A percentile compares a stretch with the other conserved stretches of the same genome.
These are phyloP conservation scores for Acrocera orbiculus DNA, from an alignment of 2,888 invertebrate genomes.

Conservation along the genomic window DNA sequence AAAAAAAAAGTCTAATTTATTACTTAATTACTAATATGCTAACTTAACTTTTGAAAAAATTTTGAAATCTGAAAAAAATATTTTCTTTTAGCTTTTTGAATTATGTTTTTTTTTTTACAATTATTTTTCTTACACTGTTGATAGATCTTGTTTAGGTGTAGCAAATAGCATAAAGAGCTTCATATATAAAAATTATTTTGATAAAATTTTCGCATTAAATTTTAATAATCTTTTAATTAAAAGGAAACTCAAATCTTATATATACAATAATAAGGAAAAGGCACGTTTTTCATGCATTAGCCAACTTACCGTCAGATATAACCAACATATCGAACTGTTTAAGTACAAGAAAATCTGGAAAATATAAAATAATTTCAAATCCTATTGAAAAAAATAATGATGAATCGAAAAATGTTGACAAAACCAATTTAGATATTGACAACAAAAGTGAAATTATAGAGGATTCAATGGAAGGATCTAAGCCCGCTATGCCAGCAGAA, in stretches of 20 bases:
- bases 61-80: no score
- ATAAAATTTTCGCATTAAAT: no score
- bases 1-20: no score
- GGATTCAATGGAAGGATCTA: constrained; percentile 61
- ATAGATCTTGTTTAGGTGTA: no score
- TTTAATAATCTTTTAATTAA: no score
- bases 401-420: constrained; percentile 12
- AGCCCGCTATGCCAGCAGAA: constrained; percentile 70
- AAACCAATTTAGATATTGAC: constrained; percentile 29
- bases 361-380: constrained; percentile 22
- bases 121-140: no score
- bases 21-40: no score
- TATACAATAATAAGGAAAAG: constrained; percentile 98
- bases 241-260: constrained; percentile 93
- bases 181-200: no score
- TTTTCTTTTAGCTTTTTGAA: no score
- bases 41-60: no score
- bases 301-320: constrained; percentile 92
- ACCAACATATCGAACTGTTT: constrained; percentile 48
- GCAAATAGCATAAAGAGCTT: no score
- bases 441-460: constrained; percentile 34
- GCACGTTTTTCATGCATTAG: constrained; percentile 92
- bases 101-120: no score
- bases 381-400: constrained; percentile 17
- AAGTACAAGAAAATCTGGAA: constrained; percentile 34